phyloP scores from a whole-genome alignment of 2,888 invertebrate genomes.

The Tipula helvola region DNA sequence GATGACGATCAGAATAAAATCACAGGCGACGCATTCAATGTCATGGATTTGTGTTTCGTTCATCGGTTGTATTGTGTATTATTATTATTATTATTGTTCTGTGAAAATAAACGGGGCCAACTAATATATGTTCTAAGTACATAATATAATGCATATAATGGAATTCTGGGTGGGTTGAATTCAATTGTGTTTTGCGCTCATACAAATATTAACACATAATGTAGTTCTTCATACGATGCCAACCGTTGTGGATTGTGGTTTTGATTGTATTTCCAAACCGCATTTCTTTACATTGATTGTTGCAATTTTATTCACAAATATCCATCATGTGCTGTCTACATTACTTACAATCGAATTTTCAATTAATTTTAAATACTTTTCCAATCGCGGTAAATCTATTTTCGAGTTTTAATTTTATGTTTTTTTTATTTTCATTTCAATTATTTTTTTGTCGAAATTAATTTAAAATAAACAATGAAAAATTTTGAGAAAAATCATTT shows the following conservation, averaged over 20 bases:
- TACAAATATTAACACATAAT: not conserved
- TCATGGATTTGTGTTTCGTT: not conserved
- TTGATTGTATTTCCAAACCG: not conserved
- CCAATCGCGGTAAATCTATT: not conserved
- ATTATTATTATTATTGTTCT: not conserved
- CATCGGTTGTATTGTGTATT: not conserved
- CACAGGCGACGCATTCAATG: not conserved
- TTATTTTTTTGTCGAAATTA: not conserved
- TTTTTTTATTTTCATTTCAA: not conserved
- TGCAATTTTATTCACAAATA: not conserved
- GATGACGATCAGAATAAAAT: not conserved
- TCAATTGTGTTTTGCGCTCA: not conserved
- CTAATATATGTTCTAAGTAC: not conserved
- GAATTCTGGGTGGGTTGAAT: not conserved
- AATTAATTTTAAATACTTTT: not conserved
- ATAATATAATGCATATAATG: not conserved
- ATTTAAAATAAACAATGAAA: constrained; percentile 4
- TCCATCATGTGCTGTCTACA: not conserved
- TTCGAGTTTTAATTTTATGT: no score
- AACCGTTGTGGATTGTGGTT: not conserved
- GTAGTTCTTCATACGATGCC: not conserved
- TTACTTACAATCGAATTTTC: not conserved
- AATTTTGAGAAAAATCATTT: not conserved
- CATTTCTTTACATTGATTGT: not conserved
- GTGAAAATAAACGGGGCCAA: not conserved